Percentiles rank a stretch among this genome's conserved stretches.
Conservation (phyloP, 1,140 invertebrate species). For the Drosophila asahinai region DNA sequence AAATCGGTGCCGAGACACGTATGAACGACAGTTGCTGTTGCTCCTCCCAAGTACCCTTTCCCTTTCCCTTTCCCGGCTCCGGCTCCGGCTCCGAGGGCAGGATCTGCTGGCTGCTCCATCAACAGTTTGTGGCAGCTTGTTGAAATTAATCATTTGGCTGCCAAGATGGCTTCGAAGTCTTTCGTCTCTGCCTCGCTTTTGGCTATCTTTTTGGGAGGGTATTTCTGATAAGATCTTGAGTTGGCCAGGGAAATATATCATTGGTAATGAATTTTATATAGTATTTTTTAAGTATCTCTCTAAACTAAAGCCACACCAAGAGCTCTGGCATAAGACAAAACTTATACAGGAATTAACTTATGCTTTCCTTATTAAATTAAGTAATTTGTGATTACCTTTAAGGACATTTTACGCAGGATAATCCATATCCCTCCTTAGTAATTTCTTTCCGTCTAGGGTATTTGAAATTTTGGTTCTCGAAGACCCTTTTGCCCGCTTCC, state of each 20-base stretch:
- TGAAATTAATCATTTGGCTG: slow-evolving; percentile 82
- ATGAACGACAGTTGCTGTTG: slow-evolving; percentile 17
- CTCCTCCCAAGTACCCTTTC: slow-evolving; percentile 14
- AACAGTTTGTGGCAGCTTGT: slow-evolving; percentile 80
- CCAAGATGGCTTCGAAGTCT: slow-evolving; percentile 45
- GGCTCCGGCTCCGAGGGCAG: not conserved
- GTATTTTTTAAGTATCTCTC: not conserved
- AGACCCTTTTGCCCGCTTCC: not conserved
- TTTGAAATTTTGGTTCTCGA: not conserved
- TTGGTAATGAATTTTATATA: not conserved
- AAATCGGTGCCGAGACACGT: slow-evolving; percentile 59
- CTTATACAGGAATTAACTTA: too few species aligned
- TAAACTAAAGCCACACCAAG: too few species aligned
- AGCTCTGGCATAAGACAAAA: too few species aligned
- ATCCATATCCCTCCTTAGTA: not conserved
- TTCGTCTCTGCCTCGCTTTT: not conserved
- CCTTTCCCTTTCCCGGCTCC: slow-evolving; percentile 10
- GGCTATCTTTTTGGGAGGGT: not conserved
- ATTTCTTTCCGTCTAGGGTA: not conserved
- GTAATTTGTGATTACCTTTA: too few species aligned
- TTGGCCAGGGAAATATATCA: not conserved
- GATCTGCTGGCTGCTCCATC: slow-evolving; percentile 24
- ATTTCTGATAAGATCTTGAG: not conserved
- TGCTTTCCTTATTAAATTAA: too few species aligned
- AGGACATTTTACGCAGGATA: not conserved